phyloP scores from a whole-genome alignment of 2,797 vertebrate species.

The Menidia menidia region DNA sequence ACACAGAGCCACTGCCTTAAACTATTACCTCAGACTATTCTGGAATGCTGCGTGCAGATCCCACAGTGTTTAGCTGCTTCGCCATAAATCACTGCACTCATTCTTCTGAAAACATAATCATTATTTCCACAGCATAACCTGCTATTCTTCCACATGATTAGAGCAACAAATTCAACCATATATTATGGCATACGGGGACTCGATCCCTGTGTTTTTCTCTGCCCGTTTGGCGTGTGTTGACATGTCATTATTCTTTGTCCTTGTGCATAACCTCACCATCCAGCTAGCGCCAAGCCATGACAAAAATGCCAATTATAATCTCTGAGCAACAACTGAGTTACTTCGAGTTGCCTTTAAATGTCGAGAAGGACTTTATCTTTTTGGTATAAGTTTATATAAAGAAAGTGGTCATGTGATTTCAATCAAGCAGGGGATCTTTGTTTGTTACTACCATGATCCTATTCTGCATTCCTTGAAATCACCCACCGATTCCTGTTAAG shows the following conservation, averaged over 20 bases:
- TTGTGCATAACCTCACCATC: constrained; percentile 35
- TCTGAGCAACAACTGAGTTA: constrained; percentile 13
- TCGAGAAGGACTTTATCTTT: not conserved
- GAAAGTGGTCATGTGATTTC: not conserved
- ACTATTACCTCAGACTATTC: constrained; percentile 11
- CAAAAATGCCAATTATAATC: constrained; percentile 55
- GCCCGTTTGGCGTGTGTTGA: constrained; percentile 46
- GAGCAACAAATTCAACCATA: constrained; percentile 1
- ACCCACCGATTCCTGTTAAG: not conserved
- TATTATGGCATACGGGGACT: not conserved
- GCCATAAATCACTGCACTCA: constrained; percentile 13
- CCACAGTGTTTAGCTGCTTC: constrained; percentile 19
- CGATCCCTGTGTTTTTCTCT: not conserved
- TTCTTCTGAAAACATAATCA: constrained; percentile 8
- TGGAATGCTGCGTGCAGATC: constrained; percentile 11
- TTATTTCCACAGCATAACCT: constrained; percentile 14
- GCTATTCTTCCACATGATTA: constrained; percentile 10
- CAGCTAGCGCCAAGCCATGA: constrained; percentile 21
- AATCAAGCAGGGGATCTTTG: not conserved
- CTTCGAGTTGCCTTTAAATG: not conserved
- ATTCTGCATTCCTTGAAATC: not conserved
- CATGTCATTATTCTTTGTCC: constrained; percentile 43
- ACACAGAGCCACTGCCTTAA: not conserved
- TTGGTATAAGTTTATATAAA: not conserved
- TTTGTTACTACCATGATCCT: not conserved